Evolutionary conservation across 2,113 vertebrate genomes (phyloP), one percentile per base, ranked within the genome.

Genomic region (Plectropomus leopardus): DNA sequence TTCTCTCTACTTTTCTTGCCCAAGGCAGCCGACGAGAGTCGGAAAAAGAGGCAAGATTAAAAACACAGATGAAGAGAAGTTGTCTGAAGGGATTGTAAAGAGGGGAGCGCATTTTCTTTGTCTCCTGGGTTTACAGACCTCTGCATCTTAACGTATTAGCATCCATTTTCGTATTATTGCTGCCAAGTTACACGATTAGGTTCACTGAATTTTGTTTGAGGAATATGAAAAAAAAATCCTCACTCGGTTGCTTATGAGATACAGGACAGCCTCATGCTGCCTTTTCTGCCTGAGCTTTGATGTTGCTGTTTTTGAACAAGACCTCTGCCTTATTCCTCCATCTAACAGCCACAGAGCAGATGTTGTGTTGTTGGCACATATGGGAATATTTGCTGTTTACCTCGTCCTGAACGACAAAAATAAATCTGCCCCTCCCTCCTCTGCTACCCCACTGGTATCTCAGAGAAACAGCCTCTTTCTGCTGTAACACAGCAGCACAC

Each of bases 381-480:
- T 28, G 78, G 72, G 34, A 79, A 67, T 83, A 78, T 75, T 65
- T 50, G 74, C 47, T 89, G 87, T 83, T 87, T 82, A 70, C 63
- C 42, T 80, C 55, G 45, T 63, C 16, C 16, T 80, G 69, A 73
- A 77, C 64, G 68, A 82, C 75, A 70, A 69, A 90, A 84, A 89
- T 85, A 90, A 85, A 71, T 50, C 51, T 4, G 75, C 65, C 78
- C 80, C 72, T 68, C 65, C 63, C 53, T 55, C 53, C 34, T 55
- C 24, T 54, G 69, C 61, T 36, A 4, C 47, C 71, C 60, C 53
- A 15, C 47, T 11, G 63, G 26, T 40, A 42, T 89, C 66, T 64
- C 57, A 58, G 17, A 51, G 61, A 79, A 76, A 50, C 76, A 65
- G 28, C 58, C 36, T 66, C 54, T 70, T 53, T 59, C 57, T 82